These are phyloP conservation scores for Morelia viridis DNA, from an alignment of 2,797 vertebrate genomes.

Conservation along the genomic window DNA sequence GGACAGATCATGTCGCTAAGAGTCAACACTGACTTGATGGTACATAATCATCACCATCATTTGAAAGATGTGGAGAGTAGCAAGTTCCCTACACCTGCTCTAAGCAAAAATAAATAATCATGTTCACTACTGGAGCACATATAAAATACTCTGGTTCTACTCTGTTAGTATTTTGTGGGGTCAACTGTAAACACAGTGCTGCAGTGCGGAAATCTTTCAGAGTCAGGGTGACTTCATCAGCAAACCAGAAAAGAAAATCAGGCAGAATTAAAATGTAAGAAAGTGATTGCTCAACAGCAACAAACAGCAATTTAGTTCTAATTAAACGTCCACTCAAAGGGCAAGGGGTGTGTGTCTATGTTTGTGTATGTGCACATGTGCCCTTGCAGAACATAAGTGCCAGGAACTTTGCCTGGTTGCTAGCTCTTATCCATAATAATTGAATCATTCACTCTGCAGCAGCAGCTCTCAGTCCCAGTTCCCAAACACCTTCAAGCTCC, in stretches of 20 bases:
- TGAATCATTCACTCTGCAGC: not conserved
- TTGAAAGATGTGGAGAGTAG: not conserved
- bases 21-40: not conserved
- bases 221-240: not conserved
- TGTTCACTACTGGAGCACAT: not conserved
- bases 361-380: not conserved
- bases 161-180: not conserved
- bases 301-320: not conserved
- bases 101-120: not conserved
- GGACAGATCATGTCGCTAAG: not conserved
- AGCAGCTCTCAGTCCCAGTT: not conserved
- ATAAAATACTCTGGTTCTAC: not conserved
- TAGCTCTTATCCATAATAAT: not conserved
- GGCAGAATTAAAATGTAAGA: not conserved
- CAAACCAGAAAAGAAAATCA: not conserved
- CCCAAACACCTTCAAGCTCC: not conserved
- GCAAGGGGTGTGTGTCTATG: too few species aligned
- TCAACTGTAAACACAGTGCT: not conserved
- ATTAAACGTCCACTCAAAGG: constrained; percentile 18
- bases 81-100: not conserved
- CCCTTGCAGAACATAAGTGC: constrained; percentile 19
- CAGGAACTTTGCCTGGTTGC: constrained; percentile 2
- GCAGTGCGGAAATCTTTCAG: not conserved
- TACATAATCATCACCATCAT: not conserved
- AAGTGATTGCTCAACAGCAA: not conserved